phyloP scores from a whole-genome alignment of 2,797 vertebrate species.

The Florisuga fusca region DNA sequence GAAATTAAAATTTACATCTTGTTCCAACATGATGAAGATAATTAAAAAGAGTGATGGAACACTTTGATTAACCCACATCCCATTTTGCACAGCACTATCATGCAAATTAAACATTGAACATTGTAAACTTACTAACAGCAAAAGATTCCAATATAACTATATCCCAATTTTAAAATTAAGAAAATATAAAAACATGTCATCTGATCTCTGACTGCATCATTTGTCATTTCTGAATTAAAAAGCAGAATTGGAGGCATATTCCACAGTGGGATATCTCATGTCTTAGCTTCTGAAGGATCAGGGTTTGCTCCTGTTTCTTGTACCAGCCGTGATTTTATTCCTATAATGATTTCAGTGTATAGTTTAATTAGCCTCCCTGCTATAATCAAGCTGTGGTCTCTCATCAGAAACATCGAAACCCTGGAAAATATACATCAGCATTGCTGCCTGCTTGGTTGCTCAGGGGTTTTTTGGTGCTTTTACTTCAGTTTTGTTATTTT shows the following conservation, averaged over 20 bases:
- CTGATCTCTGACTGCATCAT: conserved; percentile 1
- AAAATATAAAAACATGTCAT: conserved; percentile 39
- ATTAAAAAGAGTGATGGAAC: conserved; percentile 82
- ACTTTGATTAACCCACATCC: conserved; percentile 79
- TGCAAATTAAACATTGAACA: conserved; percentile 71
- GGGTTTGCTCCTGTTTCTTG: not conserved
- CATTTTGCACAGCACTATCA: conserved; percentile 66
- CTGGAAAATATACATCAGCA: not conserved
- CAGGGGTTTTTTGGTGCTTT: not conserved
- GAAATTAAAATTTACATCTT: conserved; percentile 84
- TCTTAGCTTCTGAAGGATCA: not conserved
- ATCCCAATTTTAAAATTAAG: conserved; percentile 57
- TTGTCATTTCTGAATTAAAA: conserved; percentile 28
- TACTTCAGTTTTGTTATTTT: not conserved
- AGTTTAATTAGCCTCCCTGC: conserved; percentile 48
- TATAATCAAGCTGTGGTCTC: conserved; percentile 39
- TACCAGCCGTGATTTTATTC: not conserved
- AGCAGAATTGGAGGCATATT: not conserved
- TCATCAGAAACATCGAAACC: not conserved
- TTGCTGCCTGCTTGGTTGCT: not conserved
- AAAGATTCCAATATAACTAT: conserved; percentile 54
- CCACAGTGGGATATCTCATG: not conserved
- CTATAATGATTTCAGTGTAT: conserved; percentile 31
- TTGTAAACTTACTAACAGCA: conserved; percentile 70
- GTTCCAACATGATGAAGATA: conserved; percentile 77